phyloP scores from a whole-genome alignment of 2,113 vertebrate genomes.

The Alosa alosa region DNA sequence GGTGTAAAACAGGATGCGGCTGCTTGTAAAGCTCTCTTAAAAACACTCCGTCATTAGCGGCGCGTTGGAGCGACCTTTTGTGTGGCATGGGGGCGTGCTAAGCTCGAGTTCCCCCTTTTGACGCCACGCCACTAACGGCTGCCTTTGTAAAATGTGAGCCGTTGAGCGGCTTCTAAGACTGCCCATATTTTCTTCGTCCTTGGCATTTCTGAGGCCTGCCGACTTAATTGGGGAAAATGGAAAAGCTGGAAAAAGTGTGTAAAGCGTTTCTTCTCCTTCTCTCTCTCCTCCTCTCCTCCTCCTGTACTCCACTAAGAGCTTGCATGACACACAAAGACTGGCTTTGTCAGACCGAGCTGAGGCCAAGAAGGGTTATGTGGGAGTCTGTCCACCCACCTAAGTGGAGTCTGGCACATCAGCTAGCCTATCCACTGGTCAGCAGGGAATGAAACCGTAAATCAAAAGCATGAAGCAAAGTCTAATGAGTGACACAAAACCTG shows the following conservation, averaged over 20 bases:
- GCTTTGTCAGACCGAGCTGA: not conserved
- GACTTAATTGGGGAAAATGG: not conserved
- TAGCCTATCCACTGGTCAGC: not conserved
- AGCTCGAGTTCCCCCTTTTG: slow-evolving; percentile 52
- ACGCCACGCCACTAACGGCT: slow-evolving; percentile 58
- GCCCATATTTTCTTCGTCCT: slow-evolving; percentile 55
- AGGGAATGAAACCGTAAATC: not conserved
- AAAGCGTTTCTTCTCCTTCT: slow-evolving; percentile 13
- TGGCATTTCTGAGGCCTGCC: slow-evolving; percentile 23
- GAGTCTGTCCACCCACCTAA: not conserved
- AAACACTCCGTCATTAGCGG: slow-evolving; percentile 41
- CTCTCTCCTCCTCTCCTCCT: not conserved
- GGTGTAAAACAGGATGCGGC: slow-evolving; percentile 47
- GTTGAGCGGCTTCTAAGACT: slow-evolving; percentile 27
- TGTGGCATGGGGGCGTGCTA: slow-evolving; percentile 55
- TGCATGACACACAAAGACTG: not conserved
- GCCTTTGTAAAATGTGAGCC: slow-evolving; percentile 47
- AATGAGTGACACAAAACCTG: not conserved
- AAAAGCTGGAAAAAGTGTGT: not conserved
- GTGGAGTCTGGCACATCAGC: slow-evolving; percentile 3
- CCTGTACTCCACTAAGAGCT: not conserved
- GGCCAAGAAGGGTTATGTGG: not conserved
- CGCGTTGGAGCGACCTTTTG: slow-evolving; percentile 43
- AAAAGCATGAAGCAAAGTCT: not conserved
- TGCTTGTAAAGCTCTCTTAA: slow-evolving; percentile 42